Percentiles rank a stretch among this genome's conserved stretches.
These are phyloP conservation scores for Eumaeus atala DNA, from an alignment of 1,140 invertebrate genomes.

Conservation along the genomic window DNA sequence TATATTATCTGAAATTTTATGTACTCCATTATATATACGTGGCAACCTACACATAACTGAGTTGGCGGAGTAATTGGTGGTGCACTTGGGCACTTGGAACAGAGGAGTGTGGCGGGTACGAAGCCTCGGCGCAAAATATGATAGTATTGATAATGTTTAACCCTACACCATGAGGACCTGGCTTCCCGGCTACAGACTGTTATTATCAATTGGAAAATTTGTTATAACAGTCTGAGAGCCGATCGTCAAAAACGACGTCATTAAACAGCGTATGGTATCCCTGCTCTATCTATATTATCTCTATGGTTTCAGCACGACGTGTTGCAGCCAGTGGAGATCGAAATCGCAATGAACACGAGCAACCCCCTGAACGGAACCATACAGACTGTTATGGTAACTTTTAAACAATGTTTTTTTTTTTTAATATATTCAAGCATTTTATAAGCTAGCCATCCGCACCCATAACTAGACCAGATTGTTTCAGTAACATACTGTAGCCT, in stretches of 20 bases:
- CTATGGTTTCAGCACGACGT: slow-evolving; percentile 15
- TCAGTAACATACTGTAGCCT: too few relatives aligned
- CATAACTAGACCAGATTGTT: too few relatives aligned
- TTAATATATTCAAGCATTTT: too few relatives aligned
- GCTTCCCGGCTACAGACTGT: too few relatives aligned
- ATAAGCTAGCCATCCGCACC: too few relatives aligned
- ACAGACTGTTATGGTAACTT: neutral
- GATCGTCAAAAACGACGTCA: too few relatives aligned
- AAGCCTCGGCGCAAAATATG: neutral
- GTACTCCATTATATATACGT: too few relatives aligned
- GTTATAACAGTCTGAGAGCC: too few relatives aligned
- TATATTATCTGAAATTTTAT: too few relatives aligned
- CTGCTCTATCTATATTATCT: neutral
- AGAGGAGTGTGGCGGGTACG: neutral
- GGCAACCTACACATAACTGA: neutral
- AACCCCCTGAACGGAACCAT: neutral
- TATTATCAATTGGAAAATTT: too few relatives aligned
- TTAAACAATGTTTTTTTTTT: neutral
- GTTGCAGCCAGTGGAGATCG: neutral
- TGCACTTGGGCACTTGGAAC: neutral
- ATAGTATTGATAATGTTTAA: too few relatives aligned
- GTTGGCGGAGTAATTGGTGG: slow-evolving; percentile 2
- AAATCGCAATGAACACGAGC: neutral
- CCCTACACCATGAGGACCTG: too few relatives aligned
- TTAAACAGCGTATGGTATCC: neutral